These are phyloP conservation scores for Lytechinus variegatus DNA, from an alignment of 35 echinoderm and acorn worm species.

Conservation along the genomic window DNA sequence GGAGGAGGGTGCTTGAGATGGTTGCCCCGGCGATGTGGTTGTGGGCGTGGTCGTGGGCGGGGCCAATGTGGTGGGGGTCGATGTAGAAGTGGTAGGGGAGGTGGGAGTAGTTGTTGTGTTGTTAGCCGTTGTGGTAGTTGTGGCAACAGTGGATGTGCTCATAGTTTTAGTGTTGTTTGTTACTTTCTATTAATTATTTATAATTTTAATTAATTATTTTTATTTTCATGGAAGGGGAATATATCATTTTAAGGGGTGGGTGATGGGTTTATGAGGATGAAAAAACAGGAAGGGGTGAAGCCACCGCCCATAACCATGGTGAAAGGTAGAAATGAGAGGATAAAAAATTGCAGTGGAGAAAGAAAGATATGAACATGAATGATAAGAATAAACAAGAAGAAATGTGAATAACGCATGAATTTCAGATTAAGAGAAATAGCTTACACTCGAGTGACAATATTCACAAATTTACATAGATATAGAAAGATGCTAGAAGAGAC, in stretches of 20 bases:
- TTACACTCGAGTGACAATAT: neutral
- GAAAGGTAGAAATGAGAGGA: neutral
- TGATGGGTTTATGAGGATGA: neutral
- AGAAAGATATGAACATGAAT: neutral
- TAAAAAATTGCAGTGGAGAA: neutral
- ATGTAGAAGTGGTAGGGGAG: conserved; percentile 10
- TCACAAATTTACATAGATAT: neutral
- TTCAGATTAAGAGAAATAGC: neutral
- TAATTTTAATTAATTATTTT: too few species aligned
- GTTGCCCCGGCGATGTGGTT: conserved; percentile 18
- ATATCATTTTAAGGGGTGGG: neutral
- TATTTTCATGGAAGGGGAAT: neutral
- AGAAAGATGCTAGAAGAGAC: neutral
- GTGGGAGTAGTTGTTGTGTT: conserved; percentile 36
- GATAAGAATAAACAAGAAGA: conserved; percentile 25
- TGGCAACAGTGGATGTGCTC: conserved; percentile 3
- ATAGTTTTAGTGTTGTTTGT: conserved; percentile 22
- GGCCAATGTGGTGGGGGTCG: neutral
- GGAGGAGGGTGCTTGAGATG: conserved; percentile 31
- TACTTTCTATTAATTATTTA: neutral
- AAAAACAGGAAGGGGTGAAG: neutral
- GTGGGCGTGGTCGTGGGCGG: conserved; percentile 27
- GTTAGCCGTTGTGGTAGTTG: conserved; percentile 8
- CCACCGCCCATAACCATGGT: conserved; percentile 25
- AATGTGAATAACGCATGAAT: neutral